Base-by-base conservation (phyloP, 2,888 invertebrate genomes). In the Sesamia inferens region DNA sequence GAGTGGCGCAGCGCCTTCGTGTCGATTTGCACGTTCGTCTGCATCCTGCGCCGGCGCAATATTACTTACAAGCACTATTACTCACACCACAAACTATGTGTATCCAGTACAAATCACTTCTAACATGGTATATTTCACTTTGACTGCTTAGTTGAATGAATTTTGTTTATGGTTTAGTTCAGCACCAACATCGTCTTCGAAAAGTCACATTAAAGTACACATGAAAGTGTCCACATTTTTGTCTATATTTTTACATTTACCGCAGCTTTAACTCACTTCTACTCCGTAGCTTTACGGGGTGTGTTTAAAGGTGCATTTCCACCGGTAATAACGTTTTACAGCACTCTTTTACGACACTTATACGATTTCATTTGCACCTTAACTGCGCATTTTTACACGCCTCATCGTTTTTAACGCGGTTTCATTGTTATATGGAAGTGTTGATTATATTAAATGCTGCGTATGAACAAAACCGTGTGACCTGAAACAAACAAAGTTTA, bases 21-120 rank as follows among this genome's bases (percentile, higher is more conserved):
- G 92, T 98, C 97, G 71, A 98, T 97, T 93, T 97, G 97, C 85
- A 97, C 97, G 93, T 97, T 97, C 55, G 97, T 97, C 97, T 97
- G 97, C 97, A 97, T 97, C 82, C 65, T 85, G 82, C 68, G 48
- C 71, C 78, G 31, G 61, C 58, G 75, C 77, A 72, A 81, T 48
- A 31, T 16, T 70, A 70, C 67, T 64, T 19, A 16, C 19, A 7
- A 31, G 44, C 31, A 54, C 55, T 39, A 24, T 13, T 54, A 54
- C 11, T 14, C 57, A 44, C 22, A 39, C 54, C 14, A 39, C 22
- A 8, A 44, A 31, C 5, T n/a, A 59, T 13, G 0, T 10, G 7
- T 51, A 48, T 13, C 8, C 14, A 42, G 11, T n/a, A 57, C 6
- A 55, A 57, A n/a, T n/a, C 19, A 8, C 14, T 48, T 39, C 6